Evolutionary conservation across 2,113 vertebrate species (phyloP).

Genomic region (Sinocyclocheilus maitianheensis): DNA sequence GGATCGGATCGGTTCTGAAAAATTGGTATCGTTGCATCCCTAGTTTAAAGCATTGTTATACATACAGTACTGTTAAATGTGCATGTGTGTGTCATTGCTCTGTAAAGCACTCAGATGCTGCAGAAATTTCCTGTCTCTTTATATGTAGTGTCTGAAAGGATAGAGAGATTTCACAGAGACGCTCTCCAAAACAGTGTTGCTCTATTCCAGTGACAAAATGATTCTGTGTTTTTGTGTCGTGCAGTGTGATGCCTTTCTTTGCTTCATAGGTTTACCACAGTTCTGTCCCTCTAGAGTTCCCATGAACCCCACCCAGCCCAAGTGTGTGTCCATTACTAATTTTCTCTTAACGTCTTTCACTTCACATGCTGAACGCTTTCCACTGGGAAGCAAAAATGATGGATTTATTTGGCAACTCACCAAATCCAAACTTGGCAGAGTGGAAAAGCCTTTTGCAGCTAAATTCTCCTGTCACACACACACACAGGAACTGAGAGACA

Average conservation of each 20-base stretch:
- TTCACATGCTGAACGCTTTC: neutral
- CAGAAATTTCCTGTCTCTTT: slow-evolving; percentile 43
- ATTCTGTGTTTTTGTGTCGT: slow-evolving; percentile 6
- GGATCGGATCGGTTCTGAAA: no score
- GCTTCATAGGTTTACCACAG: slow-evolving; percentile 21
- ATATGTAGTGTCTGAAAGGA: slow-evolving; percentile 42
- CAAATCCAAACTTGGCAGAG: slow-evolving; percentile 51
- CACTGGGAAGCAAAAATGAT: neutral
- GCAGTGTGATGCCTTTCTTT: slow-evolving; percentile 13
- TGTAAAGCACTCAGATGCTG: slow-evolving; percentile 2
- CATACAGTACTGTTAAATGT: neutral
- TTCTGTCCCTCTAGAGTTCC: slow-evolving; percentile 8
- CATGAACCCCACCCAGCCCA: neutral
- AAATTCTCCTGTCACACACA: neutral
- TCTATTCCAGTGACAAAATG: slow-evolving; percentile 47
- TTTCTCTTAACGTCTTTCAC: slow-evolving; percentile 3
- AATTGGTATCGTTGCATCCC: no score
- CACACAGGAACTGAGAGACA: neutral
- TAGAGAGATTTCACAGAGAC: slow-evolving; percentile 62
- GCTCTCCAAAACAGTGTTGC: slow-evolving; percentile 62
- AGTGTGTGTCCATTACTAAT: neutral
- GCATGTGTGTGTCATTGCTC: slow-evolving; percentile 10
- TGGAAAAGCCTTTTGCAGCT: slow-evolving; percentile 12
- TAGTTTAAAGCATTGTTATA: neutral
- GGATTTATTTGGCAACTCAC: neutral